phyloP scores from a whole-genome alignment of 2,113 vertebrate species.

The Gallinago media region DNA sequence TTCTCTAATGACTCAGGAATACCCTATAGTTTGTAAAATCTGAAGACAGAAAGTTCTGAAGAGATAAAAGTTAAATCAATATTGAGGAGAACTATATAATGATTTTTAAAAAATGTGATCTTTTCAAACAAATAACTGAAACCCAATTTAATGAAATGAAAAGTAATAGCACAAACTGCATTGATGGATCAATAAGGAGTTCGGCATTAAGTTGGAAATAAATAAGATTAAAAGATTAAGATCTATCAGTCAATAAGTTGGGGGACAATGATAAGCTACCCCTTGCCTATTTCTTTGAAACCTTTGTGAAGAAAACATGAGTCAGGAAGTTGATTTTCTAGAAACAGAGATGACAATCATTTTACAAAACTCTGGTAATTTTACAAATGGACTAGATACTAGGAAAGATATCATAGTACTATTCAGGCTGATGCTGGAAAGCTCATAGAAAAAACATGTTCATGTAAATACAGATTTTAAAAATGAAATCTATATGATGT shows the following conservation, averaged over 20 bases:
- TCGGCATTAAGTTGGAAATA: background rate
- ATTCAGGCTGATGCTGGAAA: background rate
- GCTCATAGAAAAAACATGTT: background rate
- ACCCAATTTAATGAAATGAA: background rate
- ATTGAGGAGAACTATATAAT: background rate
- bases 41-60: background rate
- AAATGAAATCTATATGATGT: background rate
- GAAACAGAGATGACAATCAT: background rate
- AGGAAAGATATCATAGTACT: background rate
- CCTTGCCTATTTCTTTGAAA: background rate
- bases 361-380: background rate
- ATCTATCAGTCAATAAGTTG: background rate
- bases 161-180: background rate
- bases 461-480: background rate
- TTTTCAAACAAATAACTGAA: background rate
- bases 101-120: background rate
- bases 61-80: background rate
- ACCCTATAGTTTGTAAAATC: background rate
- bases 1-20: background rate
- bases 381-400: background rate
- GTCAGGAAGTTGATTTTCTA: background rate
- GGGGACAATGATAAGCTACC: rapidly evolving
- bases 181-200: background rate
- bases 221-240: background rate
- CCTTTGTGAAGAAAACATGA: background rate